Evolutionary conservation across 2,888 invertebrate genomes (phyloP).

Genomic region (Sarcophaga caerulescens): DNA sequence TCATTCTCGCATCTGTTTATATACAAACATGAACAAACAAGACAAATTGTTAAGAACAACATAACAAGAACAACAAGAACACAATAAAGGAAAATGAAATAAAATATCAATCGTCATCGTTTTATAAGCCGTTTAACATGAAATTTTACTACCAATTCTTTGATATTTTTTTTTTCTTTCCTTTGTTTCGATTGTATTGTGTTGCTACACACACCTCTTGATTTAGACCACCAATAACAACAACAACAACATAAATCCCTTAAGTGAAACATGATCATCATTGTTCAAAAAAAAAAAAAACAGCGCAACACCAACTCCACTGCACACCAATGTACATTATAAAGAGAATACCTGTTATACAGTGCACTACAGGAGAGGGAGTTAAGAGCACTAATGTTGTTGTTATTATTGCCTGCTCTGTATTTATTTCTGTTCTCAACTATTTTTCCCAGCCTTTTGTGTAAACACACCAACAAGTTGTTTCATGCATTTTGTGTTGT

Average conservation of each 20-base stretch:
- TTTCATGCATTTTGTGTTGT: constrained; percentile 1
- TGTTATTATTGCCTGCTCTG: not conserved
- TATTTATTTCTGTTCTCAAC: not conserved
- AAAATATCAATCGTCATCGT: constrained; percentile 59
- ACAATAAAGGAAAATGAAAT: not conserved
- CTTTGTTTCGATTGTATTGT: too few species aligned
- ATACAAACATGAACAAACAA: not conserved
- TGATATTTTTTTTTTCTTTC: constrained; percentile 34
- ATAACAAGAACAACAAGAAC: not conserved
- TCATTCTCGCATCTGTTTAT: constrained; percentile 4
- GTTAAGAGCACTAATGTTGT: too few species aligned
- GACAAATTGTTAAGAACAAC: not conserved
- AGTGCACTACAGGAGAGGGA: too few species aligned
- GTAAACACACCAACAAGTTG: not conserved
- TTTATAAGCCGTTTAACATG: constrained; percentile 61
- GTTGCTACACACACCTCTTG: constrained; percentile 50
- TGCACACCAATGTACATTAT: not conserved
- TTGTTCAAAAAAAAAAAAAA: constrained; percentile 30
- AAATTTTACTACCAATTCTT: constrained; percentile 55
- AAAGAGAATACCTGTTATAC: too few species aligned
- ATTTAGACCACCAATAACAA: constrained; percentile 45
- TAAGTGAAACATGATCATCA: constrained; percentile 60
- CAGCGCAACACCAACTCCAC: not conserved
- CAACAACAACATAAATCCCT: constrained; percentile 44
- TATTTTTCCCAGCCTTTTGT: not conserved